Evolutionary conservation across 1,140 invertebrate species (phyloP).

Genomic region (Heliconius nattereri): DNA sequence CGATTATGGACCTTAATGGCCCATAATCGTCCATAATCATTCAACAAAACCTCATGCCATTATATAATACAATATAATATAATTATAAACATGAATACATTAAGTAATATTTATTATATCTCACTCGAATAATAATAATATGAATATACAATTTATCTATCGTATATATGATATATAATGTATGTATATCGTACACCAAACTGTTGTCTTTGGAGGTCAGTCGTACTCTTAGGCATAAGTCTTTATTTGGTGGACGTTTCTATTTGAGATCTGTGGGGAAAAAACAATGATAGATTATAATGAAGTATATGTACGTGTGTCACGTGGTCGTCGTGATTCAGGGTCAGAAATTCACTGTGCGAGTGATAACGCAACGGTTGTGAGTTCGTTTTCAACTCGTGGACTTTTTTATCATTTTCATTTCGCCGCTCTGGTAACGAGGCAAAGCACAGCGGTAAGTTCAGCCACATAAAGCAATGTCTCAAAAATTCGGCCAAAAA

Average conservation of each 20-base stretch:
- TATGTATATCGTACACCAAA: slow-evolving; percentile 12
- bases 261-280: slow-evolving; percentile 23
- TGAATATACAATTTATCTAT: slow-evolving; percentile 1
- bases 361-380: too few species aligned
- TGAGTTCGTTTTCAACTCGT: too few species aligned
- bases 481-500: too few species aligned
- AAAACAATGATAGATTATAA: background rate
- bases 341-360: too few species aligned
- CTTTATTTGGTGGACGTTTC: slow-evolving; percentile 28
- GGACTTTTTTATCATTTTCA: too few species aligned
- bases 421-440: too few species aligned
- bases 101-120: background rate
- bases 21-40: background rate
- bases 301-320: too few species aligned
- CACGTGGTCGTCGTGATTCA: too few species aligned
- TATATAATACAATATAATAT: background rate
- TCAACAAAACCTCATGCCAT: background rate
- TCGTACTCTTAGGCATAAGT: slow-evolving; percentile 29
- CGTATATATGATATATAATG: background rate
- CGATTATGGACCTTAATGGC: too few species aligned
- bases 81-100: background rate
- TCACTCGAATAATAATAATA: slow-evolving; percentile 12
- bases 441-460: too few species aligned
- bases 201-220: slow-evolving; percentile 22
- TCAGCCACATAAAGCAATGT: too few species aligned